A percentile compares a stretch with the other conserved stretches of the same genome.
Evolutionary conservation across 2,888 invertebrate species (phyloP).

Genomic region (Apeira syringaria): DNA sequence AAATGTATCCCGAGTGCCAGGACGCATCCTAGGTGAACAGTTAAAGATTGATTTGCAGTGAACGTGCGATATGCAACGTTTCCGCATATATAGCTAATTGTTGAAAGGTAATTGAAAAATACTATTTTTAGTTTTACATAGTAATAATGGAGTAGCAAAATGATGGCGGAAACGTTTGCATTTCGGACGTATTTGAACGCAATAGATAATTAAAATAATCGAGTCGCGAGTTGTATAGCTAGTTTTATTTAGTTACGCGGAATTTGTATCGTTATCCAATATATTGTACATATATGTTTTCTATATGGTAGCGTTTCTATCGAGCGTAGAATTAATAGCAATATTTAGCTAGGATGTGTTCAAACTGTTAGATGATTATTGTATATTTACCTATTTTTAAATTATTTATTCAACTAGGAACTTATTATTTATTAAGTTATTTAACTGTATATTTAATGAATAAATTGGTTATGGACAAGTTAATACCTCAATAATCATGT

Average conservation of each 20-base stretch:
- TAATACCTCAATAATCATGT: slow-evolving; percentile 56
- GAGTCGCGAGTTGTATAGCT: slow-evolving; percentile 53
- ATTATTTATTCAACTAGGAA: slow-evolving; percentile 74
- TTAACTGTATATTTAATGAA: slow-evolving; percentile 44
- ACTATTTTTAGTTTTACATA: slow-evolving; percentile 3
- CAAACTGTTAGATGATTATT: slow-evolving; percentile 69
- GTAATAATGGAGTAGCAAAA: slow-evolving; percentile 12
- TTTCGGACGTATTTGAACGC: slow-evolving; percentile 31
- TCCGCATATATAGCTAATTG: slow-evolving; percentile 3
- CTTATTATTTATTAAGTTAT: slow-evolving; percentile 72
- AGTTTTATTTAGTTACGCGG: slow-evolving; percentile 51
- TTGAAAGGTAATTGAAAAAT: neutral
- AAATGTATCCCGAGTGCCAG: no score
- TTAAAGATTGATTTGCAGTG: slow-evolving; percentile 17
- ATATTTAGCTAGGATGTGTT: slow-evolving; percentile 82
- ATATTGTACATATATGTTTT: slow-evolving; percentile 72
- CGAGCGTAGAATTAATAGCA: slow-evolving; percentile 66
- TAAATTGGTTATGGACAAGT: slow-evolving; percentile 50
- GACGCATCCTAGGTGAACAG: slow-evolving; percentile 5
- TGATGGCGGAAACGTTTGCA: slow-evolving; percentile 18
- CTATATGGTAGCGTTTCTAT: slow-evolving; percentile 67
- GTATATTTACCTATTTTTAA: slow-evolving; percentile 57
- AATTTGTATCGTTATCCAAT: slow-evolving; percentile 58
- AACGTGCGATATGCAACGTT: slow-evolving; percentile 11
- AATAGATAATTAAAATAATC: slow-evolving; percentile 48